Base-by-base conservation (phyloP, 2,888 invertebrate genomes). In the Leptodirus hochenwartii region DNA sequence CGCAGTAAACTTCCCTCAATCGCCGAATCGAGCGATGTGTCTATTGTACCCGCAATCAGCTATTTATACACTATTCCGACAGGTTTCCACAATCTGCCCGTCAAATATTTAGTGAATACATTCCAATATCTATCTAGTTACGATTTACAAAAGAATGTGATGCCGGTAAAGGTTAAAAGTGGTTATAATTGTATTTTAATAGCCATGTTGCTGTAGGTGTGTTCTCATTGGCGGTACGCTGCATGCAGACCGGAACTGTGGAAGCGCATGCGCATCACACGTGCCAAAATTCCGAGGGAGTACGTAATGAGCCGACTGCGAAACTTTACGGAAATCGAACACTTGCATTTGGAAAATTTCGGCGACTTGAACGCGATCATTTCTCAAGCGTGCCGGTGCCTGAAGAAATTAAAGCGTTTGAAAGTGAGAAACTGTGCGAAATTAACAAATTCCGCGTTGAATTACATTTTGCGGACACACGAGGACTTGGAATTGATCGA, bases 201-300 rank as follows among this genome's bases (percentile, higher is more conserved):
- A n/a, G n/a, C n/a, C n/a, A 29, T 15, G 8, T 10, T 13, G 8
- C 33, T 38, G 13, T 23, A 45, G 45, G 46, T 46, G 4, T 45
- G 45, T 29, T 41, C 37, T 29, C 39, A 41, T 27, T 46, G 46
- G 46, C 39, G 37, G 20, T 37, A 41, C 30, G 44, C 39, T 5
- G 40, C 42, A 12, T 34, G 34, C 27, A 30, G 29, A 16, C 43
- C 44, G 10, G 33, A 36, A 22, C 37, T 45, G 15, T 41, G 43
- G 39, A 41, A 40, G 27, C 34, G 33, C 11, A 31, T 45, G 4
- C 20, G 33, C 12, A 31, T 45, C 11, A 17, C 25, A 22, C 41
- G 41, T 5, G 25, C 32, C 3, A 25, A 39, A 10, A 36, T 41
- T 4, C 39, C 42, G 5, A 28, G 37, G n/a, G 22, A 38, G 22